Conservation (phyloP, 2,888 invertebrate species). For the Ptychoptera contaminata region DNA sequence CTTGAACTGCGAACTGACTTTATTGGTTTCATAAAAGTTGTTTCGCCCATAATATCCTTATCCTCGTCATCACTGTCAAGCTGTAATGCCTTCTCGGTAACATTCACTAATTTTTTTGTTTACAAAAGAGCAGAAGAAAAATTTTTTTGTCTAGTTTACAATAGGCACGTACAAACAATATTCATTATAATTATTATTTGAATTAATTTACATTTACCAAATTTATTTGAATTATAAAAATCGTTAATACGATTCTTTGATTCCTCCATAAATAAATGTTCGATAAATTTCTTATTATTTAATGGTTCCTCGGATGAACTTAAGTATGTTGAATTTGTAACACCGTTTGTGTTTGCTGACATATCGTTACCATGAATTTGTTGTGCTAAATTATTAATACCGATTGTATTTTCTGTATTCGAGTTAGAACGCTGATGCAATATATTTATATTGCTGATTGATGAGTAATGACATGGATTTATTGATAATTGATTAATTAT, state of each 20-base stretch:
- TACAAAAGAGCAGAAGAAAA: conserved; percentile 20
- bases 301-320: conserved; percentile 28
- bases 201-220: conserved; percentile 9
- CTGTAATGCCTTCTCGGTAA: conserved; percentile 13
- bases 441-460: not conserved
- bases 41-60: conserved; percentile 39
- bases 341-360: not conserved
- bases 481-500: not conserved
- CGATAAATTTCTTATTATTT: conserved; percentile 26
- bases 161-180: not conserved
- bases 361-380: not conserved
- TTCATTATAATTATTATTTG: not conserved
- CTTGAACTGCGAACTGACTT: conserved; percentile 54
- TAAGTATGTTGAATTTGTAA: conserved; percentile 27
- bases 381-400: conserved; percentile 1
- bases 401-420: not conserved
- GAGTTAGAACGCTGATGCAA: not conserved
- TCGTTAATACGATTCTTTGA: conserved; percentile 30
- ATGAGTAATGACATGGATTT: conserved; percentile 1
- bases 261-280: conserved; percentile 29
- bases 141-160: conserved; percentile 21
- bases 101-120: conserved; percentile 11
- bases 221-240: conserved; percentile 20
- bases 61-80: conserved; percentile 36
- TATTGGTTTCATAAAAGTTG: conserved; percentile 36